Base-by-base conservation (phyloP, 1,140 invertebrate genomes). In the Zaprionus lachaisei region DNA sequence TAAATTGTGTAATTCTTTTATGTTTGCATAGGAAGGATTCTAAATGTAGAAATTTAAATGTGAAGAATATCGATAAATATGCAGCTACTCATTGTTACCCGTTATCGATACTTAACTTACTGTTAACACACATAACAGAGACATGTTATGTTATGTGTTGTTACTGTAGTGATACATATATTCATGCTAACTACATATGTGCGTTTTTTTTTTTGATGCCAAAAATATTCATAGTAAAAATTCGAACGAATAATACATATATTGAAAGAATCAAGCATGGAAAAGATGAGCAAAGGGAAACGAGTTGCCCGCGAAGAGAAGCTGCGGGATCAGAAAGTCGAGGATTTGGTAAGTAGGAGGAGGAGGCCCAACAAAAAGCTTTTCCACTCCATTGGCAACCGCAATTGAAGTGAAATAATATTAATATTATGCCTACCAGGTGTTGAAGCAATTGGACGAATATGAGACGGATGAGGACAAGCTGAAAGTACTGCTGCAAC, bases 381-480 rank as follows among this genome's bases (percentile, higher is more conserved):
- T 2, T 2, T 12, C n/a, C 20, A 5, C 75, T 38, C 22, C 54
- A 80, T 70, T 77, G 63, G 66, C 51, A 64, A 72, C 67, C 12
- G 49, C n/a, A 44, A 63, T 22, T 38, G 49, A 51, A 31, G 58
- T 58, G 2, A 66, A 37, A 14, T 15, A 56, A 26, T 44, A 54
- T 24, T 20, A 54, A 22, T 65, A 28, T 24, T 47, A 5, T 15
- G n/a, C 7, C 38, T 15, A n/a, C 38, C 95, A 97, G 91, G 94
- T 97, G 61, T 93, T 97, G 67, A 96, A 96, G 93, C 95, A 95
- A 4, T 91, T 97, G 2, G 95, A 95, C 74, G 95, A 94, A 54
- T 91, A 95, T n/a, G 94, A 94, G 34, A 71, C 77, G 17, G 79
- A 94, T 1, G 96, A 97, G 80, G 96, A 97, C 73, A 97, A 97